These are phyloP conservation scores for Abrostola triplasia DNA, from an alignment of 2,888 invertebrate genomes.

Conservation along the genomic window DNA sequence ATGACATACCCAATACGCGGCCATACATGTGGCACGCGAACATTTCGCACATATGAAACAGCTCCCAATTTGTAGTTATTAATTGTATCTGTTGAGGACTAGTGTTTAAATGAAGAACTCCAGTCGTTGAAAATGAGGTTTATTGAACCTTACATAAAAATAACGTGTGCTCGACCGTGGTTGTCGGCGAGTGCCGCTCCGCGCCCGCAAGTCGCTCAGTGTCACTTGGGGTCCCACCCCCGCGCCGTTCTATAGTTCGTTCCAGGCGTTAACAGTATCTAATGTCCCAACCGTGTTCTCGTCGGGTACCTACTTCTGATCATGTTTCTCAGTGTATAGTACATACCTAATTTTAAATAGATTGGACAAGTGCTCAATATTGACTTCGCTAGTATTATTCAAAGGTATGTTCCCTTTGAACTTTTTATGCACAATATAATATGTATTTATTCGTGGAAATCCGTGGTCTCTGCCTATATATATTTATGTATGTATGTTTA, in stretches of 20 bases:
- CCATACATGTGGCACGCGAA: neutral
- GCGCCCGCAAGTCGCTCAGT: too few relatives aligned
- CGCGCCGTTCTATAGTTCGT: too few relatives aligned
- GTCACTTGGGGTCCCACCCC: too few relatives aligned
- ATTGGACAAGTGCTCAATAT: slow-evolving; percentile 46
- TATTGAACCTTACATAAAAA: too few relatives aligned
- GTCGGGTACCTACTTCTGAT: slow-evolving; percentile 17
- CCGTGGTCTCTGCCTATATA: too few relatives aligned
- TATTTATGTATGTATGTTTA: too few relatives aligned
- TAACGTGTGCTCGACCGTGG: too few relatives aligned
- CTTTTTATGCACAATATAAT: slow-evolving; percentile 23
- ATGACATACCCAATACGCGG: neutral
- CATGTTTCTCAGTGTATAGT: slow-evolving; percentile 10
- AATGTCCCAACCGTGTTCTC: slow-evolving; percentile 20
- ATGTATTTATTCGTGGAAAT: too few relatives aligned
- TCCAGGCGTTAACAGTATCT: too few relatives aligned
- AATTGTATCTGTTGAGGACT: neutral
- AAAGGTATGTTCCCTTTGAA: slow-evolving; percentile 29
- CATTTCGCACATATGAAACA: neutral
- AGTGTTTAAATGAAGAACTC: too few relatives aligned
- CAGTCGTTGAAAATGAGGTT: too few relatives aligned
- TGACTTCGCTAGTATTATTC: slow-evolving; percentile 41
- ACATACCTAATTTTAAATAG: slow-evolving; percentile 24
- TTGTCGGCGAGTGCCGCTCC: neutral
- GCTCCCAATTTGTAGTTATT: slow-evolving; percentile 4